Base-by-base conservation (phyloP, 2,888 invertebrate species). In the Ypsolopha sequella region DNA sequence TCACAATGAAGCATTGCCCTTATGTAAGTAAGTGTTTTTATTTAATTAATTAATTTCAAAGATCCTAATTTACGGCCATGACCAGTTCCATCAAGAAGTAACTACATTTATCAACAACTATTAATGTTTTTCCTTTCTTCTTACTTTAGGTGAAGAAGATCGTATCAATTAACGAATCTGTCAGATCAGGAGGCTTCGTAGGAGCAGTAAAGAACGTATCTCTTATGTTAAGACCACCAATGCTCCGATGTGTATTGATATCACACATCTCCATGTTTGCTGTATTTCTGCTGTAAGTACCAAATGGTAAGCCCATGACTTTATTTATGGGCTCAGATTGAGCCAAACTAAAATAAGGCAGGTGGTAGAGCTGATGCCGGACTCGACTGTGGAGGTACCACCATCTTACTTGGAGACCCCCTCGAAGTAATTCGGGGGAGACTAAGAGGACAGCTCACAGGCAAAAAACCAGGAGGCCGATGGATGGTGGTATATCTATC, bases 251-350 rank as follows among this genome's bases (percentile, higher is more conserved):
- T 52, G 82, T 84, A 0, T 34, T 73, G 52, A 85, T 86, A 11
- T 81, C 85, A 0, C 78, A 85, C 51, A 57, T 76, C 1, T 78
- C 79, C 0, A 85, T 86, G 81, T 86, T 86, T n/a, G 76, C 81
- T 39, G 82, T 85, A 0, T 86, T 85, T 46, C 81, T 86, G 82
- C 53, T 86, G 85, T 86, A 61, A 80, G 84, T 76, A 24, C 8
- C n/a, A 33, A 34, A 6, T 10, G 14, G 34, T 50, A 11, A 13
- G 11, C 13, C 43, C 13, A 8, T 43, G 8, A 13, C 2, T 8
- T 43, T 8, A 43, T 14, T 2, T n/a, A 13, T 2, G 7, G 8
- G 46, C 14, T 34, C 10, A 10, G 3, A 48, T 34, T 50, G 2
- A 35, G 10, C n/a, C 6, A 3, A 3, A 41, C 41, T 24, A 24